These are phyloP conservation scores for Sebastes nivosus DNA, from an alignment of 2,797 vertebrate genomes.

Conservation along the genomic window DNA sequence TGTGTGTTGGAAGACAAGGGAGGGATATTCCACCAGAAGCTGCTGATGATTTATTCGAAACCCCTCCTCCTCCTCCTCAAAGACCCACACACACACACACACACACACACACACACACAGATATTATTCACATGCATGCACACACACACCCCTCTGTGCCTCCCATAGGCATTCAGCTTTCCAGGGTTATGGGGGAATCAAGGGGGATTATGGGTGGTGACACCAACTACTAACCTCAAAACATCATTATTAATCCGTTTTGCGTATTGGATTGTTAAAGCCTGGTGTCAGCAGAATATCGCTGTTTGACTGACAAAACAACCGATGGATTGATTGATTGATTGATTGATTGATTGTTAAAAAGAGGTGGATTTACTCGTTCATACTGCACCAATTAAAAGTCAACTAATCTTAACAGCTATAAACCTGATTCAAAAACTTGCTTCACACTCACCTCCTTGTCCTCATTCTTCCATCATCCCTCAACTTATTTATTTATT, in stretches of 20 bases:
- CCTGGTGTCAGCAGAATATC: not conserved
- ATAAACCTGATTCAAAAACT: not conserved
- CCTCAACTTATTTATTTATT: not conserved
- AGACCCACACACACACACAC: not conserved
- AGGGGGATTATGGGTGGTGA: constrained; percentile 54
- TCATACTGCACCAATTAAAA: not conserved
- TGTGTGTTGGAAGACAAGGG: not conserved
- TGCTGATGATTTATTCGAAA: constrained; percentile 39
- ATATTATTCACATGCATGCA: constrained; percentile 5
- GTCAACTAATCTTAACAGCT: not conserved
- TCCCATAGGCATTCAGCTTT: constrained; percentile 33
- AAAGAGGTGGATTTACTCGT: not conserved
- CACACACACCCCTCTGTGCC: not conserved
- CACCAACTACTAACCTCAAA: constrained; percentile 48
- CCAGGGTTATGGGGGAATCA: constrained; percentile 41
- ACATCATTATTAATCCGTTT: constrained; percentile 48
- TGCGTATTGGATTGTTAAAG: constrained; percentile 22
- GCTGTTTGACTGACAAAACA: not conserved
- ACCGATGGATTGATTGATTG: not conserved
- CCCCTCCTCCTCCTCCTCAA: not conserved
- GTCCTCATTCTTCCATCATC: not conserved
- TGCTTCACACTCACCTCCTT: not conserved
- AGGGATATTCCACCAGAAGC: constrained; percentile 16
- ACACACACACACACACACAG: not conserved
- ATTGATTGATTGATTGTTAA: not conserved